Evolutionary conservation across 2,797 vertebrate genomes (phyloP).

Genomic region (Ciconia nigra): DNA sequence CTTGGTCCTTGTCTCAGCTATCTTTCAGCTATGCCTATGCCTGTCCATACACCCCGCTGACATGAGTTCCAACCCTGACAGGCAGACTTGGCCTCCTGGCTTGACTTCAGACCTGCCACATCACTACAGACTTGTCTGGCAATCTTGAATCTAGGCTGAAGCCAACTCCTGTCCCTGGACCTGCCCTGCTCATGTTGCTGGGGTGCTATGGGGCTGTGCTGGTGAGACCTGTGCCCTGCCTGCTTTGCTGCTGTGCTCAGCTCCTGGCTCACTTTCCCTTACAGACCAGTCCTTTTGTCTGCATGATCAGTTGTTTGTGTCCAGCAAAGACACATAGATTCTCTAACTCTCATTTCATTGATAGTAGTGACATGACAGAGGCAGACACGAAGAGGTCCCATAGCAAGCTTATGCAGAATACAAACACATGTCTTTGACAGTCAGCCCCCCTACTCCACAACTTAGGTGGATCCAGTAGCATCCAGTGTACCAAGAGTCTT

Average conservation of each 20-base stretch:
- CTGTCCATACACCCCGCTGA: neutral
- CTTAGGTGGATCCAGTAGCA: neutral
- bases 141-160: neutral
- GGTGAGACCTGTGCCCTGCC: neutral
- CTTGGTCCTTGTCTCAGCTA: neutral
- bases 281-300: neutral
- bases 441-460: neutral
- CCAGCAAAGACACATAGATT: neutral
- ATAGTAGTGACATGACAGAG: neutral
- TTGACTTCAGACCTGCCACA: neutral
- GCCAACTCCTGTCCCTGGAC: neutral
- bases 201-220: neutral
- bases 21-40: neutral
- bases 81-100: neutral
- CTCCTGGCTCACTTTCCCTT: neutral
- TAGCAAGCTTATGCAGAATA: neutral
- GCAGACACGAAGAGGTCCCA: fast-evolving
- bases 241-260: neutral
- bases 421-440: neutral
- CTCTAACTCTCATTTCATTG: neutral
- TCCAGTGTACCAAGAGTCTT: neutral
- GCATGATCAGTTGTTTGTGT: neutral
- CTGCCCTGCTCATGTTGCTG: neutral
- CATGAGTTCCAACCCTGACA: neutral
- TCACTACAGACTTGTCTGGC: neutral